Evolutionary conservation across 2,113 vertebrate genomes (phyloP).

Genomic region (Camelus dromedarius): DNA sequence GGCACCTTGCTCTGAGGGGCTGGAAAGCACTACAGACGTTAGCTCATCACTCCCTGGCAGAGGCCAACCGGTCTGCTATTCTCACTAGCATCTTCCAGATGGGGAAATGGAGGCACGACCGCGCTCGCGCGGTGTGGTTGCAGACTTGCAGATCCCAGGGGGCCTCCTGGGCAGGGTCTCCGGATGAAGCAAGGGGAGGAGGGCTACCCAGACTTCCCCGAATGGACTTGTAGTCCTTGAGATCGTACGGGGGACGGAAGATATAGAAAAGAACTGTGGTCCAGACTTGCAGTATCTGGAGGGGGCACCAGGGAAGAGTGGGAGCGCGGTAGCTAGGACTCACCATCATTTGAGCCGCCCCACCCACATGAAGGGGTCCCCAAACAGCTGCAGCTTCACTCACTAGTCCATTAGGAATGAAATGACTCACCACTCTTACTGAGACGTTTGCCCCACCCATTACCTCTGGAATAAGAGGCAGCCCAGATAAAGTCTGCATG

Average conservation of each 20-base stretch:
- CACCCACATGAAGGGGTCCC: neutral
- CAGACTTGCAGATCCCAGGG: neutral
- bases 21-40: constrained; percentile 77
- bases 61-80: constrained; percentile 55
- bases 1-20: constrained; percentile 69
- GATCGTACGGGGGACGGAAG: neutral
- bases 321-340: neutral
- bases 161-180: neutral
- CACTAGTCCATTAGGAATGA: neutral
- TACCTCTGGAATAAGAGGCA: neutral
- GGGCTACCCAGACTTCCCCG: neutral
- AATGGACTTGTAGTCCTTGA: neutral
- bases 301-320: neutral
- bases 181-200: neutral
- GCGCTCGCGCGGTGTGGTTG: neutral
- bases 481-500: constrained; percentile 11
- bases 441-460: neutral
- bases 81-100: constrained; percentile 76
- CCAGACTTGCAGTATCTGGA: neutral
- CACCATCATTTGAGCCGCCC: neutral
- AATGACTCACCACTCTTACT: neutral
- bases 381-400: neutral
- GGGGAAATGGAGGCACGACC: constrained; percentile 78
- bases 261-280: neutral
- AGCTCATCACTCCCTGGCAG: constrained; percentile 82